Percentiles rank a stretch among this genome's conserved stretches.
Conservation (phyloP, 37 sponge, comb jelly and placozoan species). For the Spongia lamella region DNA sequence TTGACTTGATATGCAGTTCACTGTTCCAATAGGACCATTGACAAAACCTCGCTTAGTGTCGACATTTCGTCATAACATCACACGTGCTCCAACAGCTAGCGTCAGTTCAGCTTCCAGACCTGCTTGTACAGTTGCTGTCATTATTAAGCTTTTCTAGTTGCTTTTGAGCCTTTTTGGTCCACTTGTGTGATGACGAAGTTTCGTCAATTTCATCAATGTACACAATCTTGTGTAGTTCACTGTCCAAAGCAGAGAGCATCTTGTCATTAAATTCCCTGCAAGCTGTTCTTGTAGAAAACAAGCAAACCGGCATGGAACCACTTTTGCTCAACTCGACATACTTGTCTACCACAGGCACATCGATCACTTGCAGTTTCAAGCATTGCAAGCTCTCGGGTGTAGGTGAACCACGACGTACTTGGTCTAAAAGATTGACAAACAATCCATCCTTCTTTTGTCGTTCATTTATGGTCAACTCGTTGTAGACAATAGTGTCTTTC, state of each 20-base stretch:
- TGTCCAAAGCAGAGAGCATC: slow-evolving; percentile 11
- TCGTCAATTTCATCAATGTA: slow-evolving; percentile 63
- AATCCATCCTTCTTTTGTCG: slow-evolving; percentile 45
- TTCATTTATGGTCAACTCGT: slow-evolving; percentile 72
- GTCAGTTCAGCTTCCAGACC: slow-evolving; percentile 48
- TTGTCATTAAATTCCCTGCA: slow-evolving; percentile 36
- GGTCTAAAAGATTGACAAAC: slow-evolving; percentile 17
- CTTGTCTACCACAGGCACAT: slow-evolving; percentile 16
- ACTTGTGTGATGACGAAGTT: slow-evolving; percentile 37
- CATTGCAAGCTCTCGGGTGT: background rate
- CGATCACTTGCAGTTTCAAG: background rate
- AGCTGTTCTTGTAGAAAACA: slow-evolving; percentile 30
- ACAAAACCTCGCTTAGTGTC: slow-evolving; percentile 44
- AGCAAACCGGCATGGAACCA: slow-evolving; percentile 32
- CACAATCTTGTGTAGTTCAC: background rate
- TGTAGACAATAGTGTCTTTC: slow-evolving; percentile 29
- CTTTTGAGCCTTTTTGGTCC: slow-evolving; percentile 42
- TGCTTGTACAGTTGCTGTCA: slow-evolving; percentile 60
- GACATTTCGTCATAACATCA: slow-evolving; percentile 69
- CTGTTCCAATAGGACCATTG: slow-evolving; percentile 61
- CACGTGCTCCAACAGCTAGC: slow-evolving; percentile 59
- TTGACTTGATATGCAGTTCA: slow-evolving; percentile 3
- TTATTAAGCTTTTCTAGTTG: slow-evolving; percentile 58
- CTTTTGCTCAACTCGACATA: slow-evolving; percentile 18
- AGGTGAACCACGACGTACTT: slow-evolving; percentile 10